Percentiles rank a stretch among this genome's conserved stretches.
These are phyloP conservation scores for Pollachius pollachius DNA, from an alignment of 2,113 vertebrate species.

Conservation along the genomic window DNA sequence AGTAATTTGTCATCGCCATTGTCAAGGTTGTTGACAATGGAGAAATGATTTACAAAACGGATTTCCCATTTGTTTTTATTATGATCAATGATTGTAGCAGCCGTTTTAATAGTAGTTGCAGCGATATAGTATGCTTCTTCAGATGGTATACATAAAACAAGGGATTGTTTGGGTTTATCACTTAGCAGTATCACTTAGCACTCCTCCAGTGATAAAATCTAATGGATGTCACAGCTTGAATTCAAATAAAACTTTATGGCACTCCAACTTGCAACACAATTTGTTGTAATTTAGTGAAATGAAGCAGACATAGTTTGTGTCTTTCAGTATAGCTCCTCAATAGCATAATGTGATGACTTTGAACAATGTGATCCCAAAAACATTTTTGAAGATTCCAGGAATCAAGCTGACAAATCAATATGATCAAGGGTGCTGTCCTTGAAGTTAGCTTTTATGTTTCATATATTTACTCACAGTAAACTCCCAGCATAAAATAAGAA, in stretches of 20 bases:
- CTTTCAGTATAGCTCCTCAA: not conserved
- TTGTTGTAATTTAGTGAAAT: not conserved
- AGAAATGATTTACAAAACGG: slow-evolving; percentile 12
- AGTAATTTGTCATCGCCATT: too few species aligned
- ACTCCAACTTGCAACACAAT: not conserved
- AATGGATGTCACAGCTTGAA: slow-evolving; percentile 18
- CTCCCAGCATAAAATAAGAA: not conserved
- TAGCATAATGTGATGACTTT: slow-evolving; percentile 5
- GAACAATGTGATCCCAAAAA: not conserved
- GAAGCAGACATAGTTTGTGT: not conserved
- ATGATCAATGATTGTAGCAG: not conserved
- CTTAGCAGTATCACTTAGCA: slow-evolving; percentile 10
- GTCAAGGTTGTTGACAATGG: too few species aligned
- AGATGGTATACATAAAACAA: not conserved
- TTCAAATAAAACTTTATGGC: slow-evolving; percentile 20
- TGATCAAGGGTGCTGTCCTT: not conserved
- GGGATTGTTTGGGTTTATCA: slow-evolving; percentile 33
- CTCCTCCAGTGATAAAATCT: not conserved
- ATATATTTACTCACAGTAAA: not conserved
- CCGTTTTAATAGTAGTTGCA: slow-evolving; percentile 26
- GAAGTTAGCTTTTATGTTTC: not conserved
- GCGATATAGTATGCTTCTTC: slow-evolving; percentile 20
- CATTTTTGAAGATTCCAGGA: not conserved
- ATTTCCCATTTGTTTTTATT: slow-evolving; percentile 45
- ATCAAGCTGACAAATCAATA: not conserved